Evolutionary conservation across 2,113 vertebrate species (phyloP), one percentile per base, ranked within the genome.

Genomic region (Xiphophorus couchianus): DNA sequence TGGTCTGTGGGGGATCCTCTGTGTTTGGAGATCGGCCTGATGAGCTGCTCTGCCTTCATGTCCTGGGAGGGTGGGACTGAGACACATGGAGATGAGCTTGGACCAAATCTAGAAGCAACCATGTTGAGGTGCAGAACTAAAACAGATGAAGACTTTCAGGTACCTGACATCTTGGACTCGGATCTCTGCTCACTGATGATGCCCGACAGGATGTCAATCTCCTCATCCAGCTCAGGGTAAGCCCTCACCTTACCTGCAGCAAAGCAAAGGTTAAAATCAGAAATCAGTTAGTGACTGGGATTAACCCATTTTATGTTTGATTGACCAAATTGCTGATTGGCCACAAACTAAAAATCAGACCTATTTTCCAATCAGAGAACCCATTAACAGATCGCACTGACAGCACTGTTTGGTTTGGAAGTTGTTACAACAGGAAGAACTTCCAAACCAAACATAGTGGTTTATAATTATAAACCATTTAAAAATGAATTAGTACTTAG

Each of bases 181-280:
- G 90, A 84, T 25, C 92, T 78, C 69, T 96, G 95, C 62, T 93
- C 92, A 39, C 93, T 93, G 48, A 98, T 91, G 78, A 95, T 84
- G 2, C 95, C 94, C 0, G 96, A 96, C 6, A 98, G 90, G 44
- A 95, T 84, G 90, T 99, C 96, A 0, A 99, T 98, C 78, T 97
- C 95, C 64, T 95, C 91, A 62, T 98, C 97, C 69, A 97, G 78
- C 66, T 94, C 93, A 33, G 95, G 93, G 69, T 83, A 78, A 0
- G 73, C 30, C 37, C 31, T 88, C 62, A 30, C 73, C 37, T 92
- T 88, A 58, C 69, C 94, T 92, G 78, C 60, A 80, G 67, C 25
- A 69, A 66, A 51, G 75, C n/a, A 66, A 62, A 54, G 67, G 3
- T 51, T 19, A 5, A 35, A 33, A 33, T 35, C 22, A 35, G 30